phyloP scores from a whole-genome alignment of 2,113 vertebrate species.

The Heterochromis multidens region DNA sequence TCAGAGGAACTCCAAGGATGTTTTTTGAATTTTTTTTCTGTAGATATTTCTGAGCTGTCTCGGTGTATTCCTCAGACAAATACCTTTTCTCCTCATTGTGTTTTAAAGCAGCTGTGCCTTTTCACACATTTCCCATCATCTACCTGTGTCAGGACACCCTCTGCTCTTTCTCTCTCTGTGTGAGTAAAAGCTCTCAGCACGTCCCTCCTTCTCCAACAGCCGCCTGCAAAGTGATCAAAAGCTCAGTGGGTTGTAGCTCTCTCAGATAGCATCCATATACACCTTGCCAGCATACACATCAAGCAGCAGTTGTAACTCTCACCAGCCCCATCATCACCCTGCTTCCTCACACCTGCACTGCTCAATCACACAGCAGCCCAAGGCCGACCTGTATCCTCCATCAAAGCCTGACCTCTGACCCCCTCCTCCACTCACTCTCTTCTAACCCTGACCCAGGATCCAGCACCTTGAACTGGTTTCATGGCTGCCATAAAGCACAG shows the following conservation, averaged over 20 bases:
- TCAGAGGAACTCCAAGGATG: background rate
- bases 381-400: background rate
- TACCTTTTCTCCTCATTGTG: background rate
- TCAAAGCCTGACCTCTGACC: conserved; percentile 52
- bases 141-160: background rate
- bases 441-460: background rate
- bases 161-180: background rate
- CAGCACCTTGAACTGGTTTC: conserved; percentile 24
- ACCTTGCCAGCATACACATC: conserved; percentile 5
- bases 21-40: background rate
- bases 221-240: conserved; percentile 47
- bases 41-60: background rate
- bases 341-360: conserved; percentile 40
- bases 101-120: background rate
- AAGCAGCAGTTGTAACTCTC: conserved; percentile 1
- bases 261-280: background rate
- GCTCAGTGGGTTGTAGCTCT: conserved; percentile 13
- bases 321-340: background rate
- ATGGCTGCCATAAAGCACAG: background rate
- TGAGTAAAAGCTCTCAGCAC: conserved; percentile 41
- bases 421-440: background rate
- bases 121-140: background rate
- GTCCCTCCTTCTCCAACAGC: background rate
- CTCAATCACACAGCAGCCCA: conserved; percentile 25
- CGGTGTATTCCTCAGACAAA: background rate